phyloP scores from a whole-genome alignment of 2,797 vertebrate species.

The Miichthys miiuy region DNA sequence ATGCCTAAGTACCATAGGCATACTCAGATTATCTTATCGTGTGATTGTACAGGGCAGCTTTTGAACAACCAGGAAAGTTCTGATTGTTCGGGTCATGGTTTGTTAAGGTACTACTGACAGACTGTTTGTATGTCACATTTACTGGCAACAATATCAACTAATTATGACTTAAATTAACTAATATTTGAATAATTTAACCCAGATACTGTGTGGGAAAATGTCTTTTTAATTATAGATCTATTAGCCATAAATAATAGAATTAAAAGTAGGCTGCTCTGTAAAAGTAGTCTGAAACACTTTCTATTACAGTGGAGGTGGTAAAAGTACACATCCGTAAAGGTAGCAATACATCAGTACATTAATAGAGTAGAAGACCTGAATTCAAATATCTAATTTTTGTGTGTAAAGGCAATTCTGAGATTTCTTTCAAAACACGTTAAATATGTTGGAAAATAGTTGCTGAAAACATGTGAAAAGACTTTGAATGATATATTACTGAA shows the following conservation, averaged over 20 bases:
- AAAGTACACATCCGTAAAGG: background rate
- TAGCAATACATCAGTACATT: background rate
- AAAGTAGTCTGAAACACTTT: background rate
- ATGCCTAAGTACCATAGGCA: background rate
- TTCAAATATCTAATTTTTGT: too few relatives aligned
- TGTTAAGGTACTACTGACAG: background rate
- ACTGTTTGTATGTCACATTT: background rate
- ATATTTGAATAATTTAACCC: too few relatives aligned
- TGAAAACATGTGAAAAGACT: too few relatives aligned
- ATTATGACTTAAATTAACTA: background rate
- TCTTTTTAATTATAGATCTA: background rate
- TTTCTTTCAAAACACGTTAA: too few relatives aligned
- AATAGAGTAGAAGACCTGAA: background rate
- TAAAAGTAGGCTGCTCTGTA: background rate
- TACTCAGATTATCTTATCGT: conserved; percentile 16
- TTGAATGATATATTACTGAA: too few relatives aligned
- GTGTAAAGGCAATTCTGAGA: too few relatives aligned
- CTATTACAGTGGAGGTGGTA: background rate
- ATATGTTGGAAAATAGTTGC: too few relatives aligned
- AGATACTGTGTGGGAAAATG: too few relatives aligned
- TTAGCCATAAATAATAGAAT: background rate
- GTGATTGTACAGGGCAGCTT: conserved; percentile 2
- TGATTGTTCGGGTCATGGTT: background rate
- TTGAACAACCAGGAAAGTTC: conserved; percentile 12
- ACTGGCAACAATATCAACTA: background rate